phyloP scores from a whole-genome alignment of 2,888 invertebrate genomes.

The Danaus chrysippus region DNA sequence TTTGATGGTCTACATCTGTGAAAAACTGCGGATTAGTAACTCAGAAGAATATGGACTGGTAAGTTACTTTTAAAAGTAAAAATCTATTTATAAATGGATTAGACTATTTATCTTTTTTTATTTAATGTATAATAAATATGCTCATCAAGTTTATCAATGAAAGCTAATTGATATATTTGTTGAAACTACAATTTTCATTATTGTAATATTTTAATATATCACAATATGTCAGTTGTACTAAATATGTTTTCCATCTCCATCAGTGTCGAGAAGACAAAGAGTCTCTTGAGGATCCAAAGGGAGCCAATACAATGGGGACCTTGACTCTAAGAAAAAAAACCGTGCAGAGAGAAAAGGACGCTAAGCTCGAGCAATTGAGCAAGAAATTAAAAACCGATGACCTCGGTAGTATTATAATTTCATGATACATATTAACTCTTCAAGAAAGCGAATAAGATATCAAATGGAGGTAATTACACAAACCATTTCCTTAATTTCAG shows the following conservation, averaged over 20 bases:
- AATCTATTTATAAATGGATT: too few relatives aligned
- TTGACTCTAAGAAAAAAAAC: conserved; percentile 88
- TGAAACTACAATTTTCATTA: too few relatives aligned
- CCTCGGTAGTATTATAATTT: conserved; percentile 81
- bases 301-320: conserved; percentile 83
- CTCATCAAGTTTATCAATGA: too few relatives aligned
- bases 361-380: conserved; percentile 95
- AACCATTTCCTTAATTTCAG: conserved; percentile 55
- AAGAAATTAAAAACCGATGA: conserved; percentile 99
- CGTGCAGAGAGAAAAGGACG: conserved; percentile 85
- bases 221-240: background rate
- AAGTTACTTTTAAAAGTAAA: conserved; percentile 28
- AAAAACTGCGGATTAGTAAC: conserved; percentile 97
- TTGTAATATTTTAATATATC: too few relatives aligned
- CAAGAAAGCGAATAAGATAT: too few relatives aligned
- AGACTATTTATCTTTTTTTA: too few relatives aligned
- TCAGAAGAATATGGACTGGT: conserved; percentile 96
- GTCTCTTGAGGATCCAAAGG: conserved; percentile 81
- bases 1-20: conserved; percentile 97
- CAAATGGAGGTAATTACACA: too few relatives aligned
- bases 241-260: background rate
- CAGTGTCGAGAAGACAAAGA: conserved; percentile 87
- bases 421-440: too few relatives aligned
- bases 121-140: too few relatives aligned
- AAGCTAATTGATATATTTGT: too few relatives aligned